A percentile compares a stretch with the other conserved stretches of the same genome.
Evolutionary conservation across 2,113 vertebrate species (phyloP).

Genomic region (Caracal caracal): DNA sequence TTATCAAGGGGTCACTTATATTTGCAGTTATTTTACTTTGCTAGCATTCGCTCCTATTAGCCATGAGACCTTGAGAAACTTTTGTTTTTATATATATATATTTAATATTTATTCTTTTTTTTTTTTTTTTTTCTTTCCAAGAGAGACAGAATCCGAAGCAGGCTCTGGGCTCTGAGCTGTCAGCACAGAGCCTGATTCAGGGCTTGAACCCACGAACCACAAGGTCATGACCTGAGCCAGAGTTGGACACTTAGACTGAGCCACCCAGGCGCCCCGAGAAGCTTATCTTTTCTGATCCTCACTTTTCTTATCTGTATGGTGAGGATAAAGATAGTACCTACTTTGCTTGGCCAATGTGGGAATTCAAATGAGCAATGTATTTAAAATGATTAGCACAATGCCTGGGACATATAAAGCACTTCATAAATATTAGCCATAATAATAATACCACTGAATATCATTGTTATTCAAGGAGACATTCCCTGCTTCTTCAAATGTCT

Average conservation of each 20-base stretch:
- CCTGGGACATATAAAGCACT: neutral
- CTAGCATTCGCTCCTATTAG: neutral
- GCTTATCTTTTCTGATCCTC: neutral
- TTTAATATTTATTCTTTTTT: no score
- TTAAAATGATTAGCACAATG: slow-evolving; percentile 17
- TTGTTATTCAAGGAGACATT: neutral
- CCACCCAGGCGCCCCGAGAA: no score
- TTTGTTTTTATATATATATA: neutral
- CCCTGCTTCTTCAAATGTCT: neutral
- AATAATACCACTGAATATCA: neutral
- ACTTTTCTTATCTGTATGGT: slow-evolving; percentile 17
- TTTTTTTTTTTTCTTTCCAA: no score
- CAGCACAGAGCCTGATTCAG: no score
- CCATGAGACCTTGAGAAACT: neutral
- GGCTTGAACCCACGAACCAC: no score
- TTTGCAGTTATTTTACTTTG: neutral
- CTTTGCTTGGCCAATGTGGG: neutral
- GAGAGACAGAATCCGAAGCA: no score
- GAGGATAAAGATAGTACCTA: neutral
- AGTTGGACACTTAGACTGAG: no score
- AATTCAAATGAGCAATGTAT: slow-evolving; percentile 43
- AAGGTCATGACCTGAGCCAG: no score
- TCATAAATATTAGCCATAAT: neutral
- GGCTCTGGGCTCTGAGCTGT: no score
- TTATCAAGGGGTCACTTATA: neutral